A percentile compares a stretch with the other conserved stretches of the same genome.
phyloP scores from a whole-genome alignment of 2,797 vertebrate genomes.

The Galaxias olidus region DNA sequence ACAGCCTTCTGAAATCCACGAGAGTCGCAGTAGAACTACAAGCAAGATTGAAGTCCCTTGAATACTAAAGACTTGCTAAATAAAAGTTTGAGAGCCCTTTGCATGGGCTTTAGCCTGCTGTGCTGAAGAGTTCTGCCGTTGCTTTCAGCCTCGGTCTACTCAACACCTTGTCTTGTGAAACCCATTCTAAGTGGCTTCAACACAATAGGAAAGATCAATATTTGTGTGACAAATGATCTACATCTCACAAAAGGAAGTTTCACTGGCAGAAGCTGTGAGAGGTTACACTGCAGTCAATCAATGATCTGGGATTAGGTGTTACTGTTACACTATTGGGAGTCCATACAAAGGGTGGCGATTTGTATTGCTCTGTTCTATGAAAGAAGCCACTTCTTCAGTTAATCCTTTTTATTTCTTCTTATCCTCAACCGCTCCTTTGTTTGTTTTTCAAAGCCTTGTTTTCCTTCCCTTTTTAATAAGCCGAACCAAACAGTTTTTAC shows the following conservation, averaged over 20 bases:
- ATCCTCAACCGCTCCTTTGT: constrained; percentile 76
- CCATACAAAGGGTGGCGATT: constrained; percentile 55
- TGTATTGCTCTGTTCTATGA: constrained; percentile 57
- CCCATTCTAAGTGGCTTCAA: constrained; percentile 2
- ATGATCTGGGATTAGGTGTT: constrained; percentile 66
- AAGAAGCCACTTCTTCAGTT: constrained; percentile 36
- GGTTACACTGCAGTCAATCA: constrained; percentile 65
- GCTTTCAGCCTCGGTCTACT: not conserved
- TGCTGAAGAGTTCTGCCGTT: constrained; percentile 16
- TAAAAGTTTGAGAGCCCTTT: constrained; percentile 35
- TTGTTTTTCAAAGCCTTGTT: constrained; percentile 86
- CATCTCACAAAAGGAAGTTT: constrained; percentile 41
- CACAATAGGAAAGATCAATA: constrained; percentile 33
- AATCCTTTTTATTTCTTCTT: constrained; percentile 65
- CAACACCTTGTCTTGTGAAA: not conserved
- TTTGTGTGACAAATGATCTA: constrained; percentile 53
- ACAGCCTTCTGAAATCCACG: constrained; percentile 50
- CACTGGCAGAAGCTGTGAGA: constrained; percentile 50
- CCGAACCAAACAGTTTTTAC: constrained; percentile 96
- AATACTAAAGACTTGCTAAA: constrained; percentile 38
- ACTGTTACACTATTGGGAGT: constrained; percentile 59
- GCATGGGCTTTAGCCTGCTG: constrained; percentile 29
- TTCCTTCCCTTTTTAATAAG: constrained; percentile 86
- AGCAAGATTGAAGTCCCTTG: constrained; percentile 58
- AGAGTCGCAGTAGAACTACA: constrained; percentile 41